These are phyloP conservation scores for Sturmia bella DNA, from an alignment of 2,888 invertebrate genomes.

Conservation along the genomic window DNA sequence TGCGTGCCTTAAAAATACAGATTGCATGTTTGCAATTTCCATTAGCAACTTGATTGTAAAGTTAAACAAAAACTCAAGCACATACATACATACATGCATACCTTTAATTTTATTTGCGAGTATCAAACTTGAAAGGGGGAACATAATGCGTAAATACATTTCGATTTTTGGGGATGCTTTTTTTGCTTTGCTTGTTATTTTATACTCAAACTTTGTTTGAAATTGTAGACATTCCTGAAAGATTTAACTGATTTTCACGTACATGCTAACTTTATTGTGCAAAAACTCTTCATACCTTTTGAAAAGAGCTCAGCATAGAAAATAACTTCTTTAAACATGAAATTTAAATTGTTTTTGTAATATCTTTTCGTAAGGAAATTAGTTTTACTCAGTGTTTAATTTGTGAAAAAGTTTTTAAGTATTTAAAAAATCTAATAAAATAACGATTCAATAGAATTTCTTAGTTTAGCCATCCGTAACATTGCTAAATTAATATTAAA, in stretches of 20 bases:
- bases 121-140: conserved; percentile 16
- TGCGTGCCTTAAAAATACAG: conserved; percentile 46
- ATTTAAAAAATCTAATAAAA: too few relatives aligned
- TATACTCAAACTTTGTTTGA: not conserved
- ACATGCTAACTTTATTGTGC: conserved; percentile 1
- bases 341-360: not conserved
- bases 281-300: not conserved
- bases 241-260: conserved; percentile 3
- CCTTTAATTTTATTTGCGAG: not conserved
- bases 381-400: conserved; percentile 16
- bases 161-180: conserved; percentile 42
- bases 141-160: not conserved
- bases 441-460: too few relatives aligned
- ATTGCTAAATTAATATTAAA: too few relatives aligned
- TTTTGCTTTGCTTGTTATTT: not conserved
- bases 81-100: conserved; percentile 5
- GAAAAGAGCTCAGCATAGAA: not conserved
- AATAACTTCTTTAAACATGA: not conserved
- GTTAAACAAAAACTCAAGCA: conserved; percentile 43
- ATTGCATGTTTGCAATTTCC: conserved; percentile 68
- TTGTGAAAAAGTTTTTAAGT: not conserved
- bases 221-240: conserved; percentile 1
- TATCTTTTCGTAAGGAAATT: not conserved
- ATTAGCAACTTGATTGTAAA: conserved; percentile 66
- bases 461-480: too few relatives aligned